Conservation (phyloP, 2,113 vertebrate genomes). For the Sporophila hypoxantha region DNA sequence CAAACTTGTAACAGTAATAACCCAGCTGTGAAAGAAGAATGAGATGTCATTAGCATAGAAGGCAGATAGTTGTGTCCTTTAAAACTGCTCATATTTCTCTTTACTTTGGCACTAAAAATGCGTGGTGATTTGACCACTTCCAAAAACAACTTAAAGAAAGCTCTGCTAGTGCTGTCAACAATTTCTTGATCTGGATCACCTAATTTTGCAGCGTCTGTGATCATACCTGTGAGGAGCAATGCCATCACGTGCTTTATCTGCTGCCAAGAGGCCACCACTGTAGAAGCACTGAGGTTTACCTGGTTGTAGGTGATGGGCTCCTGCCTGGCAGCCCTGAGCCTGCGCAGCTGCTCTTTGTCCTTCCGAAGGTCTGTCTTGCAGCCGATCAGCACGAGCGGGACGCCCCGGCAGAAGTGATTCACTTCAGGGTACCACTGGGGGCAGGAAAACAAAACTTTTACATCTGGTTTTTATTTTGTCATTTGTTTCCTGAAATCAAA, state of each 20-base stretch:
- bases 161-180: not conserved
- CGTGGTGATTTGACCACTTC: not conserved
- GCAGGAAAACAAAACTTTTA: not conserved
- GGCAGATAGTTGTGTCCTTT: not conserved
- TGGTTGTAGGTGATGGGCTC: constrained; percentile 87
- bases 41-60: not conserved
- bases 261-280: not conserved
- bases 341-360: constrained; percentile 87
- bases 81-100: not conserved
- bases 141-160: not conserved
- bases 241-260: not conserved
- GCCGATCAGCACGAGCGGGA: constrained; percentile 87
- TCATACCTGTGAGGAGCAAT: not conserved
- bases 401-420: constrained; percentile 86
- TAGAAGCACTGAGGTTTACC: constrained; percentile 44
- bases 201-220: not conserved
- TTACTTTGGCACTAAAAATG: not conserved
- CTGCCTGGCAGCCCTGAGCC: constrained; percentile 76
- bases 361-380: constrained; percentile 95
- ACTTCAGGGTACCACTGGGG: constrained; percentile 91
- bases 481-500: not conserved
- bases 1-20: not conserved
- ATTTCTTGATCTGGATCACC: not conserved
- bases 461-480: not conserved
- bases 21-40: not conserved